Conservation (phyloP, 2,888 invertebrate genomes). For the Agrochola lychnidis region DNA sequence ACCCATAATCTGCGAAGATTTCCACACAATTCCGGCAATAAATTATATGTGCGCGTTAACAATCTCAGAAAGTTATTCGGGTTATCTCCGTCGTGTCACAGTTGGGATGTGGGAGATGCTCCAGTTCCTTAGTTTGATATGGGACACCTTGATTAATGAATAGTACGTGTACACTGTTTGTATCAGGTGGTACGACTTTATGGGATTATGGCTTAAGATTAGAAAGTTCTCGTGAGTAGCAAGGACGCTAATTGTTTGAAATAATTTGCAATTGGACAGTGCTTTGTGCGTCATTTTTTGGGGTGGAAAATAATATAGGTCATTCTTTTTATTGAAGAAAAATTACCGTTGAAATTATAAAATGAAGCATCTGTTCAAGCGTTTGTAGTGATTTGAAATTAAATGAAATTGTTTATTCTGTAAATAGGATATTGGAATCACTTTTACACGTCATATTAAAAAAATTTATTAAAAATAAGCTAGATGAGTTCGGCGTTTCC, state of each 20-base stretch:
- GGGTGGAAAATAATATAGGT: no score
- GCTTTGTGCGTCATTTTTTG: background rate
- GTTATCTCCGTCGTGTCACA: constrained; percentile 75
- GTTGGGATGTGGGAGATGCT: constrained; percentile 52
- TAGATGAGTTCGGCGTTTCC: no score
- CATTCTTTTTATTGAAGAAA: background rate
- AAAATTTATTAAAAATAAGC: no score
- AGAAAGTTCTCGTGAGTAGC: background rate
- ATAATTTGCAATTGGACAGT: background rate
- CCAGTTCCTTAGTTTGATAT: constrained; percentile 57
- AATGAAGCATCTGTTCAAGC: no score
- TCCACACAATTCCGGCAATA: constrained; percentile 54
- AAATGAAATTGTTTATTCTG: no score
- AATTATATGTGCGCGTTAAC: constrained; percentile 53
- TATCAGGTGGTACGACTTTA: constrained; percentile 36
- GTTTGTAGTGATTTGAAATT: no score
- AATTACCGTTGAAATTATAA: no score
- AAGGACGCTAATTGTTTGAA: background rate
- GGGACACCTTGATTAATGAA: constrained; percentile 56
- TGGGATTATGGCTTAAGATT: constrained; percentile 6
- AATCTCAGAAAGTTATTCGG: constrained; percentile 76
- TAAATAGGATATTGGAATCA: no score
- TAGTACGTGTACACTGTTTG: constrained; percentile 33
- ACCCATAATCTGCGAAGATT: constrained; percentile 42
- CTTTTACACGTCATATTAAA: no score